A percentile compares a stretch with the other conserved stretches of the same genome.
These are phyloP conservation scores for Helicoverpa armigera DNA, from an alignment of 1,140 invertebrate species.

Conservation along the genomic window DNA sequence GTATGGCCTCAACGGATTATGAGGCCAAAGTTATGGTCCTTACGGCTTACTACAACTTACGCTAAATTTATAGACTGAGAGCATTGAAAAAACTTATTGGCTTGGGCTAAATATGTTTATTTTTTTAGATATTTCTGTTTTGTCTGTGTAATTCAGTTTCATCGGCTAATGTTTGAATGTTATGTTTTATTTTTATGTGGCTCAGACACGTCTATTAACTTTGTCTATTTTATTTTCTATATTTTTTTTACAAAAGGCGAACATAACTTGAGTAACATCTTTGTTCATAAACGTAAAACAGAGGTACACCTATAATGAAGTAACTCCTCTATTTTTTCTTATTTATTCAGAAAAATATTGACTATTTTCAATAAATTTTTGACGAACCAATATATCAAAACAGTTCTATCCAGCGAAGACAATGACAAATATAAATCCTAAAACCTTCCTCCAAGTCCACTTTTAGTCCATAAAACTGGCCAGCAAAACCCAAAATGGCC, in stretches of 20 bases:
- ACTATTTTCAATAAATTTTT: no score
- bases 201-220: no score
- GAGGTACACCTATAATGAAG: no score
- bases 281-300: no score
- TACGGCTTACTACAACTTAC: conserved; percentile 40
- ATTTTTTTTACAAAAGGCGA: no score
- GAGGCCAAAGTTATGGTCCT: conserved; percentile 42
- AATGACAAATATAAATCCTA: no score
- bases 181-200: background rate
- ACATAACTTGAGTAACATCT: no score
- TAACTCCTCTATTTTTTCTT: no score
- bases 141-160: background rate
- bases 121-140: background rate
- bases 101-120: background rate
- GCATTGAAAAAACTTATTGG: conserved; percentile 33
- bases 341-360: no score
- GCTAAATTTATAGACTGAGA: conserved; percentile 22
- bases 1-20: conserved; percentile 41
- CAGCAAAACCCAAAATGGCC: background rate
- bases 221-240: background rate
- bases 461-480: background rate
- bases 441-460: background rate
- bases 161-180: background rate
- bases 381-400: no score
- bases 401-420: no score